Base-by-base conservation (phyloP, 2,888 invertebrate genomes). In the Leucoptera coffeella region DNA sequence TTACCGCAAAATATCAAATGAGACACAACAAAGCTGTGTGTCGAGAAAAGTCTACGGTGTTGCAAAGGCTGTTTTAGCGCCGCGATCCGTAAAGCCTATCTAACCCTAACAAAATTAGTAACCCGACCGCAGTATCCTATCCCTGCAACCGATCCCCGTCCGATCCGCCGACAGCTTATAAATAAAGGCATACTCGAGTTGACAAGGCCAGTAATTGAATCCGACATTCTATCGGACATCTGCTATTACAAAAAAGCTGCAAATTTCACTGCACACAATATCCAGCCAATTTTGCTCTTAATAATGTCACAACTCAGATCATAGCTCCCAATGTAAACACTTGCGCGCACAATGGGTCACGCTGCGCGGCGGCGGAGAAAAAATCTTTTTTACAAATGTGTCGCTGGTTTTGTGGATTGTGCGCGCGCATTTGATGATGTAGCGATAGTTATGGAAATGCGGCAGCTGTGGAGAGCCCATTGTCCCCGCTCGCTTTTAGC, bases 271-370 rank as follows among this genome's bases (percentile, higher is more conserved):
- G 45, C 42, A 48, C 50, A 30, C 29, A 47, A 48, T 45, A 10
- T 47, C 47, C 38, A 38, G 45, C 47, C 54, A 60, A 61, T 57
- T 61, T 61, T 53, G 55, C 53, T 56, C 51, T 60, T 59, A 58
- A 59, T 60, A 57, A 54, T 52, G 60, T 61, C 58, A 59, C 58
- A 58, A 58, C 47, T 50, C 38, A 32, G 42, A 45, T 30, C 36
- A 39, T 38, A 39, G 33, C 31, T 35, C 35, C 41, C 40, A 45
- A 46, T 53, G 57, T 60, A 60, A 61, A 61, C 59, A 61, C 52
- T 55, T 43, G 39, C 47, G 27, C 35, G 41, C 41, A 60, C 53
- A 55, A 58, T 47, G 38, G 33, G 29, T 19, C 32, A 28, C 28
- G 35, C 32, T 32, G 36, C 30, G 32, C 9, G n/a, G n/a, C 4